Conservation (phyloP, 1,140 invertebrate genomes). For the Trichonephila clavipes region DNA sequence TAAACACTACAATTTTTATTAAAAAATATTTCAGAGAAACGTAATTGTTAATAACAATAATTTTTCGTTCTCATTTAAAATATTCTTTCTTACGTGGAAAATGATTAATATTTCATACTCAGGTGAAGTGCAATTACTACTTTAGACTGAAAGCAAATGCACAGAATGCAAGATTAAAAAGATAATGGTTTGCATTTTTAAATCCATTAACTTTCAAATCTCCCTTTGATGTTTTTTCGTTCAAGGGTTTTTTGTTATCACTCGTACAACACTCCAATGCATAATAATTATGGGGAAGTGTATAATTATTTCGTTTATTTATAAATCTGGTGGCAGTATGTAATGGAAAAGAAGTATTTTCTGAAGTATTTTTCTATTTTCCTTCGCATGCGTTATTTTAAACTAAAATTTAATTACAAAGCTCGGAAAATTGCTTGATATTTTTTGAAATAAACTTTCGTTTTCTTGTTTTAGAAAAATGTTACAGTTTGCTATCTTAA, state of each 20-base stretch:
- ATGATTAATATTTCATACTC: constrained; percentile 56
- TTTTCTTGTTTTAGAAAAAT: neutral
- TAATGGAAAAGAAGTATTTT: constrained; percentile 17
- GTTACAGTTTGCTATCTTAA: no score
- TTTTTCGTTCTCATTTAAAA: constrained; percentile 30
- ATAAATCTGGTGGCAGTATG: neutral
- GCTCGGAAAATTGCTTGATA: neutral
- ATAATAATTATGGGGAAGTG: constrained; percentile 6
- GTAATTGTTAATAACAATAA: constrained; percentile 53
- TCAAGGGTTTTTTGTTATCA: neutral
- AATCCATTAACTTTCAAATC: constrained; percentile 54
- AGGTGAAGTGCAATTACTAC: constrained; percentile 35
- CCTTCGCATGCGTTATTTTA: neutral
- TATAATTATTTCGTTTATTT: constrained; percentile 46
- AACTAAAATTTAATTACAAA: constrained; percentile 39
- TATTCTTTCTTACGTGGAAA: neutral
- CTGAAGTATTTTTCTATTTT: neutral
- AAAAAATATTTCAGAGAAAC: constrained; percentile 35
- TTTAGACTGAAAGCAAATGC: neutral
- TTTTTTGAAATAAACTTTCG: neutral
- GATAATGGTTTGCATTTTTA: constrained; percentile 49
- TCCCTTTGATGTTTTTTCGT: constrained; percentile 35
- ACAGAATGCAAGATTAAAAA: constrained; percentile 36
- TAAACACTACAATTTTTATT: neutral
- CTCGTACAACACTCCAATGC: neutral